phyloP scores from a whole-genome alignment of 2,797 vertebrate species.

The Myotis myotis region DNA sequence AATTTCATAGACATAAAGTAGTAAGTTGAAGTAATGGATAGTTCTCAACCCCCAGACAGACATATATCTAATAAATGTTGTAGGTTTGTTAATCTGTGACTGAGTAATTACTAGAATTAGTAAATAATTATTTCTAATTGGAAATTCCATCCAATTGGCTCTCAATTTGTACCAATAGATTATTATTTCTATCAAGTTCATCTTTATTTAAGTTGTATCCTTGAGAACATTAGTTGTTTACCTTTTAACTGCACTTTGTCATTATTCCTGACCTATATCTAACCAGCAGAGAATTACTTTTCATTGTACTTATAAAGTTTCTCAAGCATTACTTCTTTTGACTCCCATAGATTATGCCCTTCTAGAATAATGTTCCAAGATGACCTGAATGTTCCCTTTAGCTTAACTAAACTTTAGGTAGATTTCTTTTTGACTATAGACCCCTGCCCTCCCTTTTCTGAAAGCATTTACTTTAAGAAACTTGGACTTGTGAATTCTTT shows the following conservation, averaged over 20 bases:
- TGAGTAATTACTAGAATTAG: not conserved
- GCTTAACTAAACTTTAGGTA: not conserved
- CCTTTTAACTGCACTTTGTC: not conserved
- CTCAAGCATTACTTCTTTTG: not conserved
- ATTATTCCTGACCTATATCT: not conserved
- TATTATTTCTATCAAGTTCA: not conserved
- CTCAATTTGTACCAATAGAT: not conserved
- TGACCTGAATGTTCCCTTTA: not conserved
- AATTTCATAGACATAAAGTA: constrained; percentile 9
- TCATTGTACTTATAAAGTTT: constrained; percentile 15
- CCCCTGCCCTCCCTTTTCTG: not conserved
- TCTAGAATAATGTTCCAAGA: constrained; percentile 33
- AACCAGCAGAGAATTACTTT: not conserved
- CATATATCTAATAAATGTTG: not conserved
- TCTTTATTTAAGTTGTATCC: not conserved
- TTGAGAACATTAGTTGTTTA: constrained; percentile 14
- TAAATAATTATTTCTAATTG: not conserved
- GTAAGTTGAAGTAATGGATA: not conserved
- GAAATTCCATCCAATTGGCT: not conserved
- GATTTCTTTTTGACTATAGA: not conserved
- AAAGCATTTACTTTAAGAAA: not conserved
- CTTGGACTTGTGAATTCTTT: not conserved
- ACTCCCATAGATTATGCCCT: not conserved
- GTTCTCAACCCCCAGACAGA: not conserved
- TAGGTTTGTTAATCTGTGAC: not conserved